These are phyloP conservation scores for Amphiprion percula DNA, from an alignment of 2,113 vertebrate species.

Conservation along the genomic window DNA sequence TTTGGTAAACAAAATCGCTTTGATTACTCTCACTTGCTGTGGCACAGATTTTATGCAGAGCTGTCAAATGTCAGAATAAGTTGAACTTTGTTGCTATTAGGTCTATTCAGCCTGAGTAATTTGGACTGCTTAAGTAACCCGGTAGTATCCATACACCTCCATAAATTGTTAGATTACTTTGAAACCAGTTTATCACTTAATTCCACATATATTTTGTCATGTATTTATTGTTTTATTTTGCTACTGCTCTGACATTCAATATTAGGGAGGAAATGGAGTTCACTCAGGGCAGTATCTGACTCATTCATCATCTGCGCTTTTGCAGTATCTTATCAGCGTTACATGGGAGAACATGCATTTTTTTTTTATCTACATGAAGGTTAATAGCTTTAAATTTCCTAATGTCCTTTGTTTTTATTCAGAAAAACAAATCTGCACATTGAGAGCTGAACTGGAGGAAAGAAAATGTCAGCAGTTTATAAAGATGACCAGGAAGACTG, in stretches of 20 bases:
- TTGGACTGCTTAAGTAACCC: neutral
- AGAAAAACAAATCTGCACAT: conserved; percentile 18
- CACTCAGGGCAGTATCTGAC: too few species aligned
- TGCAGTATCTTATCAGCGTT: too few species aligned
- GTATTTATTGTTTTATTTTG: too few species aligned
- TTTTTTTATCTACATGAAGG: too few species aligned
- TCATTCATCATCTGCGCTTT: too few species aligned
- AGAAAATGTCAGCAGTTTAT: conserved; percentile 82
- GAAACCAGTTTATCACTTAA: too few species aligned
- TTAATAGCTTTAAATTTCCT: neutral
- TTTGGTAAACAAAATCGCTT: neutral
- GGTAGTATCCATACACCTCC: too few species aligned
- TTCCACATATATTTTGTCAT: too few species aligned
- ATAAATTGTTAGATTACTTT: too few species aligned
- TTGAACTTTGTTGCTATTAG: neutral
- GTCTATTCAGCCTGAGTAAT: neutral
- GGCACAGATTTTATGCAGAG: neutral
- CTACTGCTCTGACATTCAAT: too few species aligned
- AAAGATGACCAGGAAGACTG: conserved; percentile 88
- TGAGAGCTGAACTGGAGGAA: conserved; percentile 46
- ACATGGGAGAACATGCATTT: too few species aligned
- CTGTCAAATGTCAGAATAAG: conserved; percentile 10
- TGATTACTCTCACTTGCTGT: neutral
- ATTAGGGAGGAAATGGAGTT: too few species aligned
- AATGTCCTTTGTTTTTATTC: neutral